Conservation (phyloP, 2,113 vertebrate genomes). For the Salvelinus sp. region DNA sequence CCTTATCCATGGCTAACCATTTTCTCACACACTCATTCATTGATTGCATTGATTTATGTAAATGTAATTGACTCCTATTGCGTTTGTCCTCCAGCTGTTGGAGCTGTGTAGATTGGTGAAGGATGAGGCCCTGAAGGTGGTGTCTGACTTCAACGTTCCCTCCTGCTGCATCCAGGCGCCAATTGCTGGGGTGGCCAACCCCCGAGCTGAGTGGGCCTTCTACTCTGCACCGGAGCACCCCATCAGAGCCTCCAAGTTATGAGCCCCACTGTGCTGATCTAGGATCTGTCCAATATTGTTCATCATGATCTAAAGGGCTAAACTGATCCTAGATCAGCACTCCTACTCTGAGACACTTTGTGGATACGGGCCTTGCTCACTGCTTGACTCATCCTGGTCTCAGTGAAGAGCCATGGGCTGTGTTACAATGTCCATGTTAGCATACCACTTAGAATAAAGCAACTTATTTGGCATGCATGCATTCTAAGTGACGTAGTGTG, state of each 20-base stretch:
- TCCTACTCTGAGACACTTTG: no score
- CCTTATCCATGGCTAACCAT: background rate
- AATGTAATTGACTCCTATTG: slow-evolving; percentile 45
- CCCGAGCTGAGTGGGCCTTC: slow-evolving; percentile 57
- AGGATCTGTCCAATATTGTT: no score
- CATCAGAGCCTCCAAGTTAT: background rate
- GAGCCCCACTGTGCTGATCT: no score
- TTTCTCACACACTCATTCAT: slow-evolving; percentile 58
- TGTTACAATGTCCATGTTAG: background rate
- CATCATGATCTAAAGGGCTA: no score
- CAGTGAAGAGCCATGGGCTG: background rate
- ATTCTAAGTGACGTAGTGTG: no score
- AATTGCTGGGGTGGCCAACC: slow-evolving; percentile 54
- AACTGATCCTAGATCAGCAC: no score
- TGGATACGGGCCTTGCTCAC: background rate
- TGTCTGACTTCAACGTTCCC: slow-evolving; percentile 68
- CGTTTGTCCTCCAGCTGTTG: slow-evolving; percentile 62
- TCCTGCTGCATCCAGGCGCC: slow-evolving; percentile 58
- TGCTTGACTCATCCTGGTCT: background rate
- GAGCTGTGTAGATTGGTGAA: slow-evolving; percentile 63
- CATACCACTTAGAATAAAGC: no score
- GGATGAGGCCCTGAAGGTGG: slow-evolving; percentile 64
- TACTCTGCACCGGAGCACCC: slow-evolving; percentile 27
- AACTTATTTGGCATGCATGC: no score
- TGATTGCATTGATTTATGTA: slow-evolving; percentile 57